Evolutionary conservation across 1,140 invertebrate genomes (phyloP).

Genomic region (Diorhabda sublineata): DNA sequence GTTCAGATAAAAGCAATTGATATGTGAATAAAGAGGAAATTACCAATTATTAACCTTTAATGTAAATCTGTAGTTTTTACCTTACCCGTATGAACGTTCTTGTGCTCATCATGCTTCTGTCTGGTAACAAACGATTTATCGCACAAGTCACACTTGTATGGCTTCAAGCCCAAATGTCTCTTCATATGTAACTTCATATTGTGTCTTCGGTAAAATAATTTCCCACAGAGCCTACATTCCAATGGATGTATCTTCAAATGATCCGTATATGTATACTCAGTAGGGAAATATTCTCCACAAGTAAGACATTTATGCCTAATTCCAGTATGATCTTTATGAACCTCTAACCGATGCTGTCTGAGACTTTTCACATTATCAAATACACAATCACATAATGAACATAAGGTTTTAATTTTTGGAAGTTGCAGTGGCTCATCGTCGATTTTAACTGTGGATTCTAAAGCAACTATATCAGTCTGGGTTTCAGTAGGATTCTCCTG

Average conservation of each 20-base stretch:
- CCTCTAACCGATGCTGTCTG: conserved; percentile 53
- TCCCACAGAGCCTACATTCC: conserved; percentile 73
- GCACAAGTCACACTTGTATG: conserved; percentile 68
- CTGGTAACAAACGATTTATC: conserved; percentile 76
- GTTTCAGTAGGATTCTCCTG: conserved; percentile 28
- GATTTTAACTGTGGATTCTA: conserved; percentile 10
- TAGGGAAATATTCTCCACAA: conserved; percentile 58
- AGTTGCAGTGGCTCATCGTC: conserved; percentile 3
- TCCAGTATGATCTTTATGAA: conserved; percentile 41
- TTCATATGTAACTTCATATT: conserved; percentile 56
- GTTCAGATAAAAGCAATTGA: no score
- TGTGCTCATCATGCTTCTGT: conserved; percentile 74
- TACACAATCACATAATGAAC: conserved; percentile 34
- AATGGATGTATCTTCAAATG: conserved; percentile 75
- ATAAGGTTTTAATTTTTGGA: conserved; percentile 25
- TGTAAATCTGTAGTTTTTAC: no score
- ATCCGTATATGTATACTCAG: conserved; percentile 58
- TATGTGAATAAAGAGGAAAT: no score
- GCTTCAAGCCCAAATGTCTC: conserved; percentile 68
- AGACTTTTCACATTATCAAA: conserved; percentile 46
- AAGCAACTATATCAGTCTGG: conserved; percentile 12
- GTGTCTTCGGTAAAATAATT: conserved; percentile 67
- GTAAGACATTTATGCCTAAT: conserved; percentile 51
- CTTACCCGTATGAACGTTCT: conserved; percentile 68
- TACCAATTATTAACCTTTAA: no score